Base-by-base conservation (phyloP, 2,113 vertebrate species). In the Argyrosomus japonicus region DNA sequence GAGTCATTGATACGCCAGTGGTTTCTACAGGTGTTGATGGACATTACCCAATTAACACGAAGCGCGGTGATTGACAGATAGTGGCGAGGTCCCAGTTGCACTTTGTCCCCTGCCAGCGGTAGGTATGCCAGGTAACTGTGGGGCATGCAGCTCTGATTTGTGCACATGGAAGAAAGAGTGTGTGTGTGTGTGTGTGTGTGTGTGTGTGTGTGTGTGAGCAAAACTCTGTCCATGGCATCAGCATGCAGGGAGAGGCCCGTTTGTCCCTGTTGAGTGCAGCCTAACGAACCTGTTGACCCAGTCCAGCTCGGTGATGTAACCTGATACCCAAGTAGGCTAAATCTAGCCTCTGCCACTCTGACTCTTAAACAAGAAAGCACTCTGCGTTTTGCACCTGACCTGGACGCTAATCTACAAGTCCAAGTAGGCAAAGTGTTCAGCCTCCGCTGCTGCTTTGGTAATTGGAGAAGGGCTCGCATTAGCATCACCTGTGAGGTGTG, bases 231-330 rank as follows among this genome's bases (percentile, higher is more conserved):
- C 40, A 71, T 63, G 80, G 86, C 86, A 90, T 90, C 85, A 83
- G 87, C 89, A 83, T 88, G 81, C 80, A 67, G 27, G 23, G 76
- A 85, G 87, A 92, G 88, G 70, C 87, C 79, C 18, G 3, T 57
- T 75, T 40, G 79, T 87, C 75, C 61, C 73, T 43, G n/a, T 75
- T 14, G 10, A 68, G 69, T 23, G 62, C 63, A 83, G 77, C 76
- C 87, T 79, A 84, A 84, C 29, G 75, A 90, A 92, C 93, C 88
- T 86, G 83, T 91, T 91, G 91, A 94, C 90, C 91, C 79, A 68
- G 71, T 89, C 80, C 85, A 48, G 80, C 77, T 87, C 74, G 3
- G 75, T 79, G 84, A 92, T 84, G 92, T 92, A 93, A 93, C 87
- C 67, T 23, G 82, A 93, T 85, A 86, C 64, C 75, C 77, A 71